Conservation (phyloP, 2,113 vertebrate species). For the Marcusenius ussheri region DNA sequence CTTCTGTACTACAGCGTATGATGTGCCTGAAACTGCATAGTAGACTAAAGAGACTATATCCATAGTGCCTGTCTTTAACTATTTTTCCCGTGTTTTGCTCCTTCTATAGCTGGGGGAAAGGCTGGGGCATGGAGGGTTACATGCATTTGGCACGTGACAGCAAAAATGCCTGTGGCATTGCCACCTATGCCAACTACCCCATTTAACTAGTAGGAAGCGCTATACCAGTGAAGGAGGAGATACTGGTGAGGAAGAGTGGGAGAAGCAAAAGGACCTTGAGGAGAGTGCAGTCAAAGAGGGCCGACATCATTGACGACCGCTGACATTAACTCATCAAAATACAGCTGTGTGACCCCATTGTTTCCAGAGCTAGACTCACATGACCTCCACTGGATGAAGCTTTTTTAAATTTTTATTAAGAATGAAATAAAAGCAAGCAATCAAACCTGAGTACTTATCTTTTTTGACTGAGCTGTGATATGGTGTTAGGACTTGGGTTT, state of each 20-base stretch:
- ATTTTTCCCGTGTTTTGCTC: not conserved
- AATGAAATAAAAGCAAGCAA: not conserved
- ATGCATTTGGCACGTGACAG: constrained; percentile 65
- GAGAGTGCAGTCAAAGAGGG: not conserved
- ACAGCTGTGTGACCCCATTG: not conserved
- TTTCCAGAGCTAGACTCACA: not conserved
- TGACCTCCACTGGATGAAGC: not conserved
- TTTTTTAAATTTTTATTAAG: not conserved
- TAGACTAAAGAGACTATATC: not conserved
- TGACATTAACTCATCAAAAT: not conserved
- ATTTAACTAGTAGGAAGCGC: constrained; percentile 48
- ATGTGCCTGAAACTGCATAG: not conserved
- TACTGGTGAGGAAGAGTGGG: not conserved
- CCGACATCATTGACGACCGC: not conserved
- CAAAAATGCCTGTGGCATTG: constrained; percentile 67
- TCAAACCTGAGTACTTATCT: not conserved
- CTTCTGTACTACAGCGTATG: not conserved
- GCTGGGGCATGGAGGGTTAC: constrained; percentile 70
- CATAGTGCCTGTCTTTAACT: not conserved
- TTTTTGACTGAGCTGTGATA: not conserved
- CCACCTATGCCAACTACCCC: constrained; percentile 71
- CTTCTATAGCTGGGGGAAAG: constrained; percentile 61
- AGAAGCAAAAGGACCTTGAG: not conserved
- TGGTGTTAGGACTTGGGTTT: not conserved
- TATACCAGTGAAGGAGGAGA: constrained; percentile 5